phyloP scores from a whole-genome alignment of 2,797 vertebrate genomes.

The Tadarida brasiliensis region DNA sequence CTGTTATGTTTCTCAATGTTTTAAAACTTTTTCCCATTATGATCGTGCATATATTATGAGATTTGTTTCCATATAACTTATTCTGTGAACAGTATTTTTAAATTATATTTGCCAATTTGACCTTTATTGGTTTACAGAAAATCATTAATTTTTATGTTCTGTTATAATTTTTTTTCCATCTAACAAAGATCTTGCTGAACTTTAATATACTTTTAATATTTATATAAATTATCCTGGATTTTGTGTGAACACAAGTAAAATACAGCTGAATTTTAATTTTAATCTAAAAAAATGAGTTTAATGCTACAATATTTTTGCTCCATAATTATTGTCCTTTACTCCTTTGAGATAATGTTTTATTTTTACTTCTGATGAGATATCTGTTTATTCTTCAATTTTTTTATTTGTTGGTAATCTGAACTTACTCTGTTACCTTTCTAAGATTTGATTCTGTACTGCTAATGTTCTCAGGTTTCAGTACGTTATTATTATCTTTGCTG shows the following conservation, averaged over 20 bases:
- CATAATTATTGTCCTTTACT: not conserved
- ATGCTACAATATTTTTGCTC: not conserved
- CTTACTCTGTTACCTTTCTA: not conserved
- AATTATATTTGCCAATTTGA: not conserved
- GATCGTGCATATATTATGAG: not conserved
- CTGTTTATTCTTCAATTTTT: not conserved
- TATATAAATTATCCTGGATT: not conserved
- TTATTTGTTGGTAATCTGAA: not conserved
- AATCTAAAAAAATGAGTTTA: not conserved
- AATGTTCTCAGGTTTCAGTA: not conserved
- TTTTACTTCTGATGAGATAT: not conserved
- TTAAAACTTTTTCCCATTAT: not conserved
- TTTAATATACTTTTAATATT: not conserved
- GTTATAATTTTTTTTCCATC: not conserved
- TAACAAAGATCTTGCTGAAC: not conserved
- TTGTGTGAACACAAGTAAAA: not conserved
- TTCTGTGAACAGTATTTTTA: not conserved
- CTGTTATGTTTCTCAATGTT: not conserved
- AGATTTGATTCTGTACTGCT: not conserved
- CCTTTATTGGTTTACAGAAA: not conserved
- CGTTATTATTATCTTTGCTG: not conserved
- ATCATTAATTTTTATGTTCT: not conserved
- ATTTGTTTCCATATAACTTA: not conserved
- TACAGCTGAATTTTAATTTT: not conserved
- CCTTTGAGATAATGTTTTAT: not conserved